Evolutionary conservation across 2,888 invertebrate genomes (phyloP).

Genomic region (Amphipyra tragopoginis): DNA sequence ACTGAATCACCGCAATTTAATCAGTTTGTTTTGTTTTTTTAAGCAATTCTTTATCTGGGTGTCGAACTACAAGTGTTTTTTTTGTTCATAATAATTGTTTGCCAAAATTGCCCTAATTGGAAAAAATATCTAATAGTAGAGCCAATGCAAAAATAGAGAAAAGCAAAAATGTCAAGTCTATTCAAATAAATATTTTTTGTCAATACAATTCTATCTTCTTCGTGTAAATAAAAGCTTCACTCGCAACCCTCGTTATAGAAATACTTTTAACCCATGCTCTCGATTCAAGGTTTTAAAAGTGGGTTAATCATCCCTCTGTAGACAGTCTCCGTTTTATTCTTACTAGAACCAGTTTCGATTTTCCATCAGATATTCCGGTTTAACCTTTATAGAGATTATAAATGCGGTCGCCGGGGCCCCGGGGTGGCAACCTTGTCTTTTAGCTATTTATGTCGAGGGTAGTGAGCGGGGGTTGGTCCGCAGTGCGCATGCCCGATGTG

Average conservation of each 20-base stretch:
- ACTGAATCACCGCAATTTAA: conserved; percentile 47
- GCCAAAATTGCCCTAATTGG: neutral
- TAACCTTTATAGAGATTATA: conserved; percentile 89
- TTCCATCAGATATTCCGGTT: conserved; percentile 84
- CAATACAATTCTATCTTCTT: neutral
- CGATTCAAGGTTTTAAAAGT: conserved; percentile 49
- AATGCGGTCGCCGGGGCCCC: conserved; percentile 85
- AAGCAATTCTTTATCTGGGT: conserved; percentile 6
- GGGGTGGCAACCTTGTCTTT: conserved; percentile 89
- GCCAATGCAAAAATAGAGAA: neutral
- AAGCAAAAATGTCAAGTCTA: neutral
- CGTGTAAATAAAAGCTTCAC: neutral
- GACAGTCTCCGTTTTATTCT: conserved; percentile 69
- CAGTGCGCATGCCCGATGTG: conserved; percentile 82
- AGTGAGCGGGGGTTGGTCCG: conserved; percentile 76
- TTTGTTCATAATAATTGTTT: conserved; percentile 7
- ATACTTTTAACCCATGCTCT: conserved; percentile 17
- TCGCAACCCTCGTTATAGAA: neutral
- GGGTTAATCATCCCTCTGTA: conserved; percentile 62
- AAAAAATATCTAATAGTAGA: too few species aligned
- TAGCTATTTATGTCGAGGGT: conserved; percentile 89
- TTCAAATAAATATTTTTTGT: too few species aligned
- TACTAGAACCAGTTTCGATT: conserved; percentile 79
- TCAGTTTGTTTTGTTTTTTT: conserved; percentile 30
- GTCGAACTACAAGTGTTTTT: conserved; percentile 10